phyloP scores from a whole-genome alignment of 2,888 invertebrate species.

The Apamea anceps region DNA sequence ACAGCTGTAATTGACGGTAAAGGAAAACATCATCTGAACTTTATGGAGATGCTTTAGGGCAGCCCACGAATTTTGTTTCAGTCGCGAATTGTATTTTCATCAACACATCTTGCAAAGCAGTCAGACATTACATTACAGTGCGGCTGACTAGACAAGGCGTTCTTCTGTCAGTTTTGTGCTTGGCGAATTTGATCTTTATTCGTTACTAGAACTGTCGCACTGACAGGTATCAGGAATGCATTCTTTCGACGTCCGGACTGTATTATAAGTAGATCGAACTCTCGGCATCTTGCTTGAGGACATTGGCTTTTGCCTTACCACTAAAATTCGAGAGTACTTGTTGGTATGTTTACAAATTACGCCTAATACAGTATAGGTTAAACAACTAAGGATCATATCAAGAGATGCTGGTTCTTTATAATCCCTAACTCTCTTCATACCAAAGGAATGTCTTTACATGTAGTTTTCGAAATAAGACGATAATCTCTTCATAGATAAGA shows the following conservation, averaged over 20 bases:
- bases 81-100: not conserved
- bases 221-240: not conserved
- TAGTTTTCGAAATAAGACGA: slow-evolving; percentile 54
- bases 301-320: not conserved
- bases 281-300: not conserved
- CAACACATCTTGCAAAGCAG: not conserved
- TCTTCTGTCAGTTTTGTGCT: not conserved
- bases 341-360: slow-evolving; percentile 7
- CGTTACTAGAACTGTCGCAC: not conserved
- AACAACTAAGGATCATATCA: slow-evolving; percentile 7
- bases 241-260: not conserved
- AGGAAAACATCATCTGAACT: not conserved
- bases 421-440: slow-evolving; percentile 29
- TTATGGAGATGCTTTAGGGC: not conserved
- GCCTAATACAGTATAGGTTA: not conserved
- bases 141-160: too few relatives aligned
- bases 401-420: slow-evolving; percentile 21
- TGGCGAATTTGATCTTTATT: not conserved
- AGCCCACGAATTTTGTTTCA: not conserved
- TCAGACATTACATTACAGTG: not conserved
- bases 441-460: slow-evolving; percentile 40
- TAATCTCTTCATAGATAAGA: slow-evolving; percentile 47
- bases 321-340: not conserved
- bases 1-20: not conserved
- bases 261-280: not conserved